Evolutionary conservation across 2,113 vertebrate genomes (phyloP).

Genomic region (Heliornis fulica): DNA sequence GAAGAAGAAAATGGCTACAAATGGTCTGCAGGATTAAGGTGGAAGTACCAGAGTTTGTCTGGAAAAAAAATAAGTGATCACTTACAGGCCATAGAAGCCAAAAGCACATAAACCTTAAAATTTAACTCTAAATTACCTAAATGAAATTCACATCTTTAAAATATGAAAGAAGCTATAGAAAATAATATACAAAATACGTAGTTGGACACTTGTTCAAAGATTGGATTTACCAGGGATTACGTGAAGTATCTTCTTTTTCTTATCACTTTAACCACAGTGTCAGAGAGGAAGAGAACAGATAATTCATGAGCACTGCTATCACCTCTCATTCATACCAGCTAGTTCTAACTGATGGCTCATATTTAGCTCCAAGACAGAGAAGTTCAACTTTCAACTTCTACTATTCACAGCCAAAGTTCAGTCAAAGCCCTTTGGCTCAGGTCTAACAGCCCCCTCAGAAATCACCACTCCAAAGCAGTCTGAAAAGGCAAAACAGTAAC

Average conservation of each 20-base stretch:
- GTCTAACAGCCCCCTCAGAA: not conserved
- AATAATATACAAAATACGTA: not conserved
- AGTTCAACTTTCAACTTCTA: not conserved
- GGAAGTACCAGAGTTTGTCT: not conserved
- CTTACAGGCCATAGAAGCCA: not conserved
- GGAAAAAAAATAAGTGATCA: not conserved
- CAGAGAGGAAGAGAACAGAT: not conserved
- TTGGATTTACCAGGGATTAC: not conserved
- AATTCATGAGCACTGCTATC: not conserved
- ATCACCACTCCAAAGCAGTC: not conserved
- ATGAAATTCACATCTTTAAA: not conserved
- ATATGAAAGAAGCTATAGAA: not conserved
- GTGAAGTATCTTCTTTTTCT: not conserved
- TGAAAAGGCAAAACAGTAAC: not conserved
- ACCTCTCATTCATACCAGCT: not conserved
- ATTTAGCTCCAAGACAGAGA: not conserved
- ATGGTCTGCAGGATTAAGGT: not conserved
- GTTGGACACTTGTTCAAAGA: not conserved
- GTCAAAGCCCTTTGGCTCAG: not conserved
- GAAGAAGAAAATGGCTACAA: not conserved
- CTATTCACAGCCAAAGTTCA: not conserved
- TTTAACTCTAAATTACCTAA: not conserved
- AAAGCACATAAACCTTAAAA: not conserved
- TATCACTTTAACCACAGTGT: not conserved
- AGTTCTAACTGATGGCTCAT: not conserved